Base-by-base conservation (phyloP, 1,140 invertebrate genomes). In the Achroia grisella region DNA sequence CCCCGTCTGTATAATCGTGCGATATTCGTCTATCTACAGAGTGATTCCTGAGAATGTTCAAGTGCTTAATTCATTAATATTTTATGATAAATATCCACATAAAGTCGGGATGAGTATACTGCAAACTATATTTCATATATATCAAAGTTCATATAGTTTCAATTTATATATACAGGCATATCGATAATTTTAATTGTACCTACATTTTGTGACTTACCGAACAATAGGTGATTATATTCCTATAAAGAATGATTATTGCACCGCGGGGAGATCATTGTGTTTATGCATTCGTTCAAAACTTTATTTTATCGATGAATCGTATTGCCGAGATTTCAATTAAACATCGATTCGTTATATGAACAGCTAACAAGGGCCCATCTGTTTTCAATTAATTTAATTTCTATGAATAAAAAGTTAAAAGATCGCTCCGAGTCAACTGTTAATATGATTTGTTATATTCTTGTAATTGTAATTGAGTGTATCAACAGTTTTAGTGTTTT, bases 171-270 rank as follows among this genome's bases (percentile, higher is more conserved):
- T 12, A 33, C 9, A 9, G 15, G 29, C 40, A 39, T 28, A 44
- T 15, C 27, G 10, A 9, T 11, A 29, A 46, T 63, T 60, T 67
- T 78, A 77, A 75, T 79, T 76, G 70, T 44, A 46, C 61, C 4
- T n/a, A 23, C 6, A 71, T 72, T 74, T 73, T 68, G 64, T 61
- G 58, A 61, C 62, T 56, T 67, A 54, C 63, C 60, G 62, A 78
- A 83, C 79, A 83, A 83, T 83, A 75, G 79, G 68, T 79, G 70
- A 79, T 83, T 79, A 83, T 67, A 50, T 43, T 55, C 60, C 51
- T 71, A 73, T 71, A 58, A 70, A 80, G 72, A 82, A 78, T 75
- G 72, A 56, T 54, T 46, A 59, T 55, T 56, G 64, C 74, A 49
- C 72, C 46, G 56, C 70, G 62, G 72, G 77, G 59, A 56, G 64